phyloP scores from a whole-genome alignment of 2,888 invertebrate species.

The Nesidiocoris tenuis region DNA sequence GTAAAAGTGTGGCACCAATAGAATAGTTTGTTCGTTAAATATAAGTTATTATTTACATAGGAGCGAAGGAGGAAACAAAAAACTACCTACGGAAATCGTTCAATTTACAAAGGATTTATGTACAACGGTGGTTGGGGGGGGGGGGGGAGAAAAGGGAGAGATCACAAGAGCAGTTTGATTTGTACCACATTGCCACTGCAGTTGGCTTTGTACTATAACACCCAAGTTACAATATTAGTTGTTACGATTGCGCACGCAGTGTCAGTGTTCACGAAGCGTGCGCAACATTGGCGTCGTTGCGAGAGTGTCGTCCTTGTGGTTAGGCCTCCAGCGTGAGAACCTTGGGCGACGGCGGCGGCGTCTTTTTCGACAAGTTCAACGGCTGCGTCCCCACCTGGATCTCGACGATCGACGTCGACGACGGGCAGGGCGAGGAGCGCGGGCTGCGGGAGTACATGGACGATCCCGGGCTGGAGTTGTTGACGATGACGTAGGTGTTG shows the following conservation, averaged over 20 bases:
- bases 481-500: constrained; percentile 56
- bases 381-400: constrained; percentile 84
- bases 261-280: not conserved
- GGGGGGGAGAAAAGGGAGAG: constrained; percentile 47
- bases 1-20: constrained; percentile 51
- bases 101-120: constrained; percentile 27
- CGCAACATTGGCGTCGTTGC: constrained; percentile 38
- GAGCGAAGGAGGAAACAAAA: constrained; percentile 11
- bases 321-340: constrained; percentile 60
- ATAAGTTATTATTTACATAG: constrained; percentile 34
- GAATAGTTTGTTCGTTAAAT: constrained; percentile 49
- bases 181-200: constrained; percentile 49
- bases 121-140: constrained; percentile 28
- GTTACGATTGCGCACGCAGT: not conserved
- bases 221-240: constrained; percentile 32
- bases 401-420: constrained; percentile 64
- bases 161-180: constrained; percentile 51
- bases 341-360: constrained; percentile 71
- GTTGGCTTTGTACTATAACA: constrained; percentile 43
- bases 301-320: constrained; percentile 49
- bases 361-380: constrained; percentile 84
- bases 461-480: constrained; percentile 55
- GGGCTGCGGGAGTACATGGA: constrained; percentile 53
- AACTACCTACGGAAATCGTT: constrained; percentile 16
- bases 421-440: constrained; percentile 43